A percentile compares a stretch with the other conserved stretches of the same genome.
Conservation (phyloP, 2,888 invertebrate genomes). For the Tribolium freemani region DNA sequence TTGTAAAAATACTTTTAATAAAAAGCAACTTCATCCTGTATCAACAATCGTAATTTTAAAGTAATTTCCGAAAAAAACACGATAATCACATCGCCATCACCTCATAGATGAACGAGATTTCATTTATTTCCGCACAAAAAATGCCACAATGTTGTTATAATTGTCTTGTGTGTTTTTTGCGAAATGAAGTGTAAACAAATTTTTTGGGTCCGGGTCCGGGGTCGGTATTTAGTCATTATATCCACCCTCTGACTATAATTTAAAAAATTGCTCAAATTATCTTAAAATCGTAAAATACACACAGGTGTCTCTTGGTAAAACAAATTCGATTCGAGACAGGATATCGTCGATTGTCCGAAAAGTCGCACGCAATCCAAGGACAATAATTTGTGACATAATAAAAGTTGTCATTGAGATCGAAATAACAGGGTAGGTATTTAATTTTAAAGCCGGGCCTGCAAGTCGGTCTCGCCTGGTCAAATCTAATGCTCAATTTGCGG, state of each 20-base stretch:
- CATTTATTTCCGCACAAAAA: background rate
- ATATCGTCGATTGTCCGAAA: constrained; percentile 43
- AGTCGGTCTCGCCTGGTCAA: constrained; percentile 40
- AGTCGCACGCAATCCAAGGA: constrained; percentile 43
- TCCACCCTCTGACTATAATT: constrained; percentile 23
- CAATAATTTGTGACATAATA: constrained; percentile 37
- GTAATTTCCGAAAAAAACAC: background rate
- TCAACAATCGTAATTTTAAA: background rate
- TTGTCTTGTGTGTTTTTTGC: background rate
- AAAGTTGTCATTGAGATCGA: constrained; percentile 41
- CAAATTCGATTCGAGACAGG: constrained; percentile 42
- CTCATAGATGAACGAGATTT: background rate
- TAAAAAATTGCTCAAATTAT: constrained; percentile 36
- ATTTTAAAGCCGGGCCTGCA: constrained; percentile 35
- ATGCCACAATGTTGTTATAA: background rate
- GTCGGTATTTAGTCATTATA: constrained; percentile 31
- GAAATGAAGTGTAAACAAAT: background rate
- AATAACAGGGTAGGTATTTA: constrained; percentile 42
- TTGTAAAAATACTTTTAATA: background rate
- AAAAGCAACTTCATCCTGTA: background rate
- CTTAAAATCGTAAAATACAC: constrained; percentile 18
- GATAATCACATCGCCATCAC: background rate
- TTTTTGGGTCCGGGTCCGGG: background rate
- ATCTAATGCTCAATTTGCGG: constrained; percentile 44
- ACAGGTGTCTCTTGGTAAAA: constrained; percentile 36